phyloP scores from a whole-genome alignment of 2,797 vertebrate genomes.

The Limnodromus scolopaceus region DNA sequence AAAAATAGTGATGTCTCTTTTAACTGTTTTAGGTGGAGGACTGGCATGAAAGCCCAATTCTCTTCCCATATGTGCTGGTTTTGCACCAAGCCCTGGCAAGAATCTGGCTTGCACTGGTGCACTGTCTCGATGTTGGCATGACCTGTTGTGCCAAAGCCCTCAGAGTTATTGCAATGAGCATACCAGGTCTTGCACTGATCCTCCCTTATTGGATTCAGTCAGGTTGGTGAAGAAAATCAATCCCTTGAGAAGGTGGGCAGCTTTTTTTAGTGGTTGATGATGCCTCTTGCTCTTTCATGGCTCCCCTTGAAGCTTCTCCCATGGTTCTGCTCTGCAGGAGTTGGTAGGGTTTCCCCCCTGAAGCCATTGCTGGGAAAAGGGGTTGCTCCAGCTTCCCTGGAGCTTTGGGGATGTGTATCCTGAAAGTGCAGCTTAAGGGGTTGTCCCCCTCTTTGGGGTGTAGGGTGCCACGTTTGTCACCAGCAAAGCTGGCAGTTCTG shows the following conservation, averaged over 20 bases:
- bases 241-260: not conserved
- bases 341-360: not conserved
- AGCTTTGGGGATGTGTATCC: not conserved
- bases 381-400: not conserved
- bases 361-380: not conserved
- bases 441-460: not conserved
- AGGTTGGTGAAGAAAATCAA: not conserved
- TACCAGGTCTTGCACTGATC: not conserved
- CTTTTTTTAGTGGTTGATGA: rapidly evolving
- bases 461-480: not conserved
- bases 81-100: not conserved
- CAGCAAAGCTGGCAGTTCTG: not conserved
- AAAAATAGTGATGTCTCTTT: not conserved
- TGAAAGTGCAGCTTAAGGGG: rapidly evolving
- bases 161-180: not conserved
- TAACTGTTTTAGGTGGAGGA: not conserved
- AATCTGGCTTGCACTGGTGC: not conserved
- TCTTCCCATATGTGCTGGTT: not conserved
- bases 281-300: not conserved
- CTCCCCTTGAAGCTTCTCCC: not conserved
- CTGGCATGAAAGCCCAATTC: not conserved
- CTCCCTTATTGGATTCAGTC: not conserved
- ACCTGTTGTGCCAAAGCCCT: not conserved
- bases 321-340: not conserved
- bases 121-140: not conserved